Evolutionary conservation across 2,888 invertebrate species (phyloP).

Genomic region (Torymus tubicola): DNA sequence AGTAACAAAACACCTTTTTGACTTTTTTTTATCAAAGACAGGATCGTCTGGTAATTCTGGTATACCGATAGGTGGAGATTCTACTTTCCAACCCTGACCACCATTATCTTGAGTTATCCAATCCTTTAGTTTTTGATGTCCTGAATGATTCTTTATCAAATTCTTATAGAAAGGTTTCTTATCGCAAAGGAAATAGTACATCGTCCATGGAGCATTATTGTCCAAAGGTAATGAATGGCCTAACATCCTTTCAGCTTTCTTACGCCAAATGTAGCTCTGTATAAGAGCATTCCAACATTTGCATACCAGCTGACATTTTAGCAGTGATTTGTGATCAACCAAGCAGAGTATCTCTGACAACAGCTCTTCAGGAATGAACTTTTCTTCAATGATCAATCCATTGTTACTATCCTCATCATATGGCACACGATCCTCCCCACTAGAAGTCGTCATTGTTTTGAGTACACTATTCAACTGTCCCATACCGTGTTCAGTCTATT

Average conservation of each 20-base stretch:
- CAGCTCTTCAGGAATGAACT: slow-evolving; percentile 77
- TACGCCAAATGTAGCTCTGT: slow-evolving; percentile 75
- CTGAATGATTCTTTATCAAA: slow-evolving; percentile 78
- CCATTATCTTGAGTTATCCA: not conserved
- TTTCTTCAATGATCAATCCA: slow-evolving; percentile 32
- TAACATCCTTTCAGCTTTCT: slow-evolving; percentile 70
- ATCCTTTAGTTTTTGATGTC: slow-evolving; percentile 60
- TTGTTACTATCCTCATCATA: slow-evolving; percentile 42
- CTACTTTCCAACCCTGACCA: slow-evolving; percentile 74
- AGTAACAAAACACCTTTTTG: slow-evolving; percentile 78
- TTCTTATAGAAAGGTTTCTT: slow-evolving; percentile 76
- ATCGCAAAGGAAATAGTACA: slow-evolving; percentile 75
- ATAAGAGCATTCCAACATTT: slow-evolving; percentile 77
- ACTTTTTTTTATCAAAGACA: slow-evolving; percentile 69
- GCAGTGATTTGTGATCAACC: slow-evolving; percentile 73
- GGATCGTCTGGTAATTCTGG: slow-evolving; percentile 75
- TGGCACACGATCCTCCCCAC: slow-evolving; percentile 14
- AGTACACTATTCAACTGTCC: slow-evolving; percentile 36
- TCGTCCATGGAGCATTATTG: slow-evolving; percentile 73
- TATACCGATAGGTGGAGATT: slow-evolving; percentile 77
- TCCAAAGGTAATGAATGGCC: slow-evolving; percentile 65
- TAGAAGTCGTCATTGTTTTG: slow-evolving; percentile 15
- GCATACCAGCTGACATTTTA: slow-evolving; percentile 77
- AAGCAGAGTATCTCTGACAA: slow-evolving; percentile 75
- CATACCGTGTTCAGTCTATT: slow-evolving; percentile 22